Percentiles rank a stretch among this genome's conserved stretches.
Evolutionary conservation across 2,888 invertebrate species (phyloP).

Genomic region (Prionchulus punctatus): DNA sequence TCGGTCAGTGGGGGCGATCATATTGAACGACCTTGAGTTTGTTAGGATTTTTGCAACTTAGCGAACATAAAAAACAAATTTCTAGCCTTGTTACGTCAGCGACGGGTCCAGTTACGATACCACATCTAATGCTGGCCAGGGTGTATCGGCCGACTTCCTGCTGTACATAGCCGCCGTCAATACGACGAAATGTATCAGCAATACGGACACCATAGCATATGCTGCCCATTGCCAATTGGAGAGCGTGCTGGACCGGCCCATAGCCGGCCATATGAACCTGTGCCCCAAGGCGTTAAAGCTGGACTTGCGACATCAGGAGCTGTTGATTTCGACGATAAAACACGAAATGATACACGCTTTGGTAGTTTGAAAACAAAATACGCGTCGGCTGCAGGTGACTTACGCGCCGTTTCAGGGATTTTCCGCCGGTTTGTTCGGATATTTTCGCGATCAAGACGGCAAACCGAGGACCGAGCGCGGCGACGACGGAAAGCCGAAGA

Average conservation of each 20-base stretch:
- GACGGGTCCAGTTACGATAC: too few relatives aligned
- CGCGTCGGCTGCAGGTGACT: neutral
- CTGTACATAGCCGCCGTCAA: conserved; percentile 88
- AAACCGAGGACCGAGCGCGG: conserved; percentile 45
- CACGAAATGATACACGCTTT: conserved; percentile 95
- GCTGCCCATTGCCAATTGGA: conserved; percentile 97
- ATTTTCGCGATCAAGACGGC: conserved; percentile 77
- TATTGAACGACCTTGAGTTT: too few relatives aligned
- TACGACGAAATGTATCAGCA: conserved; percentile 73
- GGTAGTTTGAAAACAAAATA: conserved; percentile 22
- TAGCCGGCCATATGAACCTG: neutral
- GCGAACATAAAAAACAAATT: too few relatives aligned
- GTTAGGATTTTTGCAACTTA: too few relatives aligned
- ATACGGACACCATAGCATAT: conserved; percentile 76
- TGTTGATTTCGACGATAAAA: conserved; percentile 82
- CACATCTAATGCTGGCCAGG: too few relatives aligned
- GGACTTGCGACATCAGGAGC: conserved; percentile 41
- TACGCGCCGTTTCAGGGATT: conserved; percentile 60
- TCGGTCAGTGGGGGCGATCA: too few relatives aligned
- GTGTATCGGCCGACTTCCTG: conserved; percentile 90
- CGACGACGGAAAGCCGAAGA: conserved; percentile 10
- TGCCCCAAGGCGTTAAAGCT: neutral
- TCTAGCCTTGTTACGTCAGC: too few relatives aligned
- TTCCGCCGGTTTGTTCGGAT: conserved; percentile 87
- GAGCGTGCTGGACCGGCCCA: too few relatives aligned